Evolutionary conservation across 2,888 invertebrate species (phyloP), one percentile per base, ranked within the genome.

Genomic region (Baronia brevicornis): DNA sequence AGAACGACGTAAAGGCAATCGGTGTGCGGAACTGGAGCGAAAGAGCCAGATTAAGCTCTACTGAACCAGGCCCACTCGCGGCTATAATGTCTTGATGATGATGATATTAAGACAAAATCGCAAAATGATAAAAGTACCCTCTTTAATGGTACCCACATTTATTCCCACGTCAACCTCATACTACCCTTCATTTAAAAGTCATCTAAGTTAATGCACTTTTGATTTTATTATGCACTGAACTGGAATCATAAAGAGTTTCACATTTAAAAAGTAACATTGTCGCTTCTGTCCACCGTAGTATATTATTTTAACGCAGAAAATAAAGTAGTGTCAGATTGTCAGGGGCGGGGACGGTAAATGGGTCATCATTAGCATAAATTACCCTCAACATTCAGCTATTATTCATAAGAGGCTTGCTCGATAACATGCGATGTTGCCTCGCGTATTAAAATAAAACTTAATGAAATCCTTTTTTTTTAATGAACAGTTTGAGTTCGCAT

Each of bases 341-440:
- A 19, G 12, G 17, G 38, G 33, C 33, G n/a, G 24, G 33, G 22
- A 17, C 33, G 14, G 26, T 30, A 39, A 41, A 39, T 39, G 36
- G 33, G 36, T 34, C 27, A 29, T 26, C 15, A 42, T 42, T 33
- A 41, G 8, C 18, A 30, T 9, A 38, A 36, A 41, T 41, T 41
- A 36, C 11, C 14, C 10, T 20, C 15, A 11, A 15, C 25, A 8
- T 25, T 13, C 5, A 12, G 14, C 3, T 5, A 28, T 28, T 23
- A 34, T 8, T 33, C 18, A 33, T 33, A 12, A n/a, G 9, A 17
- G 17, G 3, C 3, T 3, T 22, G 3, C 10, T n/a, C 19, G 19
- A 12, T 22, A 24, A 24, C 20, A 22, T 7, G 21, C 5, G 14
- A 14, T 19, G 26, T 7, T 25, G 26, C 22, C 3, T 30, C 8